Evolutionary conservation across 2,113 vertebrate genomes (phyloP), one percentile per base, ranked within the genome.

Genomic region (Dasypus novemcinctus): DNA sequence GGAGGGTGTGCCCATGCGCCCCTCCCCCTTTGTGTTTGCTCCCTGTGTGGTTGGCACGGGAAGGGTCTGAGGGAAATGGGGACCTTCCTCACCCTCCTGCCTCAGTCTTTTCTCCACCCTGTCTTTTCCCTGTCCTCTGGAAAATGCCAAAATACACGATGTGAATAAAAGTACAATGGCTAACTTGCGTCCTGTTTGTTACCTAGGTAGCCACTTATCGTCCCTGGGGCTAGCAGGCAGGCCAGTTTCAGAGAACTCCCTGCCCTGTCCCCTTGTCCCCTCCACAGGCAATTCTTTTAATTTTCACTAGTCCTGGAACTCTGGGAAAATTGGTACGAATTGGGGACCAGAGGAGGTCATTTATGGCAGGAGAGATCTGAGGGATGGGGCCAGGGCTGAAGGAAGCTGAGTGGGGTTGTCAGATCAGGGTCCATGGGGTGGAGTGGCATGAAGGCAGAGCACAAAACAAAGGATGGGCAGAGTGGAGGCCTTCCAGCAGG

Each of bases 121-220:
- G 83, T 97, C 90, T 97, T 72, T 94, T 80, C 76, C 82, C 43
- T 46, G 76, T 95, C 81, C 92, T 97, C 95, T 96, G 95, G 95
- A 97, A 98, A 97, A 98, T 97, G 97, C 97, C 97, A 98, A 98
- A 98, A 96, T 75, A 97, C 96, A 94, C 1, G 89, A 97, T 97
- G 97, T 95, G 97, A 98, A 97, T 98, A 97, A 98, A 97, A 95
- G 79, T 97, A 95, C 91, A 91, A 13, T 80, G 93, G 87, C 54
- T 95, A 38, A 57, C 18, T n/a, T 29, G 83, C 85, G 83, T 90
- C 86, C 61, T 78, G 74, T 93, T 66, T 27, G 43, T 61, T 83
- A 61, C 21, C 21, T 57, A 10, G 21, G 12, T 38, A 33, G 61
- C 74, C 66, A 21, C 41, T 49, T 52, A 25, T 2, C 61, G 72